Base-by-base conservation (phyloP, 2,113 vertebrate genomes). In the Orientallactaga bullata region DNA sequence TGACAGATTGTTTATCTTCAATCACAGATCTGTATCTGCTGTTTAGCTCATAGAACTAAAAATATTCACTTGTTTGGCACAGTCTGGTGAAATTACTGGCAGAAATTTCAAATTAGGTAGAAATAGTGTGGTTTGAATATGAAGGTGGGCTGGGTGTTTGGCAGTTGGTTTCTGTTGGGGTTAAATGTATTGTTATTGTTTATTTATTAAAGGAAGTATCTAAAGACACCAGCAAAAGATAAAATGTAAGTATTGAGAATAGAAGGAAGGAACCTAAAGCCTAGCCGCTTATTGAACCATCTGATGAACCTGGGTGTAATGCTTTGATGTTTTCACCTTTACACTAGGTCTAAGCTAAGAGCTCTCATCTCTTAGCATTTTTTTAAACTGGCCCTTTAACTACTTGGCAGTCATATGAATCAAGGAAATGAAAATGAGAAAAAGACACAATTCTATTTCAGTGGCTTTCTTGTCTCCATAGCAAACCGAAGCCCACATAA, bases 1-100 rank as follows among this genome's bases (percentile, higher is more conserved):
- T 94, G 88, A 95, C 97, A 97, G 96, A 97, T 95, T 97, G 96
- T 97, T 96, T 97, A 97, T 96, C 96, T 94, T 93, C 88, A 85
- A 87, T 94, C 94, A 90, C 92, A 95, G 96, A 94, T 93, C 94
- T 94, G 92, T 97, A 96, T 96, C 97, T 95, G 93, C 92, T 97
- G 96, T 96, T 97, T 96, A 95, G 95, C 61, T 96, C 77, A n/a
- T 71, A 72, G 65, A 94, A 96, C 97, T 97, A 97, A 97, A 97
- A 97, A 97, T 97, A 97, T 80, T 96, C 96, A 84, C 77, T 95
- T 95, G 42, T 85, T 96, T 97, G 96, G 96, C 95, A 88, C 88
- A 93, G 94, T 81, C 94, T 96, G 97, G 90, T 94, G 60, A 96
- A 96, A 95, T 92, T 95, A 92, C 95, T 97, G 96, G 86, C 96